A percentile compares a stretch with the other conserved stretches of the same genome.
Conservation (phyloP, 2,888 invertebrate species). For the Leucophora obtusa region DNA sequence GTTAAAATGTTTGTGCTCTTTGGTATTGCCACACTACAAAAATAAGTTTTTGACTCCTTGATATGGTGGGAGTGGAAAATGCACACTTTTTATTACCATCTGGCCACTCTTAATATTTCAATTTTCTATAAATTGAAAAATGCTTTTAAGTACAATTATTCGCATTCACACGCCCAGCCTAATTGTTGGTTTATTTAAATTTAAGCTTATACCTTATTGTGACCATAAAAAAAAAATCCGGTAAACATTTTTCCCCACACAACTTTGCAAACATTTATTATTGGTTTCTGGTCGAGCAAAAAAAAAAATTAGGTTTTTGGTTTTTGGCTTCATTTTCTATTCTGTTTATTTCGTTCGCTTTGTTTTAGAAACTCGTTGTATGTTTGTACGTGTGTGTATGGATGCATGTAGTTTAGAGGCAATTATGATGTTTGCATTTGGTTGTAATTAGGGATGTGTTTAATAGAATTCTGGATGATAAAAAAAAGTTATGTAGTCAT, state of each 20-base stretch:
- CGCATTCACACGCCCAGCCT: conserved; percentile 41
- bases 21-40: no score
- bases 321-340: conserved; percentile 53
- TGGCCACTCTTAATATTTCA: background rate
- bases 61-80: no score
- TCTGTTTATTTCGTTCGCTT: conserved; percentile 44
- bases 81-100: no score
- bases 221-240: conserved; percentile 42
- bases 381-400: background rate
- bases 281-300: conserved; percentile 44
- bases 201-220: conserved; percentile 31
- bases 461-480: conserved; percentile 42
- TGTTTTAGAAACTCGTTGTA: conserved; percentile 22
- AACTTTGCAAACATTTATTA: conserved; percentile 54
- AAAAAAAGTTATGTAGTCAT: no score
- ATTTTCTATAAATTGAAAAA: conserved; percentile 41
- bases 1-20: no score
- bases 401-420: conserved; percentile 29
- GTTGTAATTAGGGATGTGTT: conserved; percentile 58
- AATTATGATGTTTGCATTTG: conserved; percentile 58
- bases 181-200: conserved; percentile 58
- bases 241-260: background rate
- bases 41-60: no score
- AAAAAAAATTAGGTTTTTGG: conserved; percentile 20
- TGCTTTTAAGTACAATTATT: conserved; percentile 1